These are phyloP conservation scores for Scaptomyza parva DNA, from an alignment of 2,888 invertebrate species.

Conservation along the genomic window DNA sequence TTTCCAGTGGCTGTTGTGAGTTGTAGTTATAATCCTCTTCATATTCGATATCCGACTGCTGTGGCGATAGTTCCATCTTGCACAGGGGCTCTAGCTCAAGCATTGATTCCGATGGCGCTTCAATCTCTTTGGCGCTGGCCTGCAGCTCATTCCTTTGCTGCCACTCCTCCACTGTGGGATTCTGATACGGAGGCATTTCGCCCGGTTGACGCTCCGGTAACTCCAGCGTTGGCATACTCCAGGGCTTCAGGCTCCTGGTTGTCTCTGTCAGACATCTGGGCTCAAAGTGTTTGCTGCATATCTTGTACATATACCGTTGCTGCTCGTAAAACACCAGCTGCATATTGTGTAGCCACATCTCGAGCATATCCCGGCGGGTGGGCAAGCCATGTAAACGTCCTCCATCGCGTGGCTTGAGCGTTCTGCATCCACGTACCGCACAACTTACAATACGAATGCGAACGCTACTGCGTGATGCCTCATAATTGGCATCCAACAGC, in stretches of 20 bases:
- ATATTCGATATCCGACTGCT: neutral
- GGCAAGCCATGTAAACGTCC: slow-evolving; percentile 68
- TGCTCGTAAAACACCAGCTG: slow-evolving; percentile 63
- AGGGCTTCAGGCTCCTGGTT: slow-evolving; percentile 64
- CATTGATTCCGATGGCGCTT: slow-evolving; percentile 37
- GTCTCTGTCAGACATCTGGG: slow-evolving; percentile 56
- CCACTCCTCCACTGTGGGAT: slow-evolving; percentile 62
- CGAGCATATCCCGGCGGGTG: slow-evolving; percentile 49
- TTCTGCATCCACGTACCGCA: slow-evolving; percentile 57
- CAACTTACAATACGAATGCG: slow-evolving; percentile 61
- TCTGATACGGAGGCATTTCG: slow-evolving; percentile 21
- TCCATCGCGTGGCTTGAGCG: slow-evolving; percentile 54
- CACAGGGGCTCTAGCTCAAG: slow-evolving; percentile 33
- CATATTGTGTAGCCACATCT: slow-evolving; percentile 76
- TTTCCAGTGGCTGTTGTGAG: slow-evolving; percentile 42
- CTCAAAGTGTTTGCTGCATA: slow-evolving; percentile 80
- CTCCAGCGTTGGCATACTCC: slow-evolving; percentile 78
- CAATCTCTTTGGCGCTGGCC: neutral
- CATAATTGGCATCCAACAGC: slow-evolving; percentile 43
- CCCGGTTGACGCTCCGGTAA: slow-evolving; percentile 41
- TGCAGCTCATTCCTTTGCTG: slow-evolving; percentile 41
- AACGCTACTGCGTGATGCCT: slow-evolving; percentile 42
- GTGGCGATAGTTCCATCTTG: neutral
- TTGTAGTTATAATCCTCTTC: slow-evolving; percentile 14
- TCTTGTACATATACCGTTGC: slow-evolving; percentile 69